Evolutionary conservation across 1,140 invertebrate genomes (phyloP), one percentile per base, ranked within the genome.

Genomic region (Drosophila kohkoa): DNA sequence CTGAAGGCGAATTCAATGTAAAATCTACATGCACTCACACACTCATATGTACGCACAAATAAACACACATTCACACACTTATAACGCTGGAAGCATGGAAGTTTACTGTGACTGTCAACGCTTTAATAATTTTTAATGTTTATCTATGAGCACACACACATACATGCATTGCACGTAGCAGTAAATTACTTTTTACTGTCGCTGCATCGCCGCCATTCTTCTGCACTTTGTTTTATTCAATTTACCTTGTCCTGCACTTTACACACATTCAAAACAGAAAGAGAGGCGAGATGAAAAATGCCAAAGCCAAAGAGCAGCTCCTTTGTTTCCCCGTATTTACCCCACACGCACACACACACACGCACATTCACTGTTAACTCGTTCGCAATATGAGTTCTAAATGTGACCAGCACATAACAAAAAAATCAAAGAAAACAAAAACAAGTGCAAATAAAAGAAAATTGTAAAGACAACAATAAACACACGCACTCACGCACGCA

Each of bases 301-400:
- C 66, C 20, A 25, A 25, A 25, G 20, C 20, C 20, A 25, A 64
- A 76, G 82, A 76, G 82, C 69, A 85, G 80, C 75, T 86, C 79
- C 82, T 87, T 86, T 86, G 82, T 85, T 85, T 85, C 35, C 35
- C 3, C 35, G 82, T 75, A 71, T 70, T 65, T 73, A 78, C 62
- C 76, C 54, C 41, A 63, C 57, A 67, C 51, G 45, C 20, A 57
- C 51, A 65, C 51, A 54, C 28, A 46, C 48, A 54, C 20, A 54
- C 67, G 28, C 58, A 63, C 32, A 30, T 64, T 30, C 38, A 49
- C 45, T 58, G 38, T 54, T 54, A 71, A 71, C 73, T 8, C 67
- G 68, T 65, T 71, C 54, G 54, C 67, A 64, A 57, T 74, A 51
- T 74, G 51, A 57, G 51, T 75, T 71, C 73, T 75, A 54, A 52